These are phyloP conservation scores for Tipula confusa DNA, from an alignment of 2,888 invertebrate genomes.

Conservation along the genomic window DNA sequence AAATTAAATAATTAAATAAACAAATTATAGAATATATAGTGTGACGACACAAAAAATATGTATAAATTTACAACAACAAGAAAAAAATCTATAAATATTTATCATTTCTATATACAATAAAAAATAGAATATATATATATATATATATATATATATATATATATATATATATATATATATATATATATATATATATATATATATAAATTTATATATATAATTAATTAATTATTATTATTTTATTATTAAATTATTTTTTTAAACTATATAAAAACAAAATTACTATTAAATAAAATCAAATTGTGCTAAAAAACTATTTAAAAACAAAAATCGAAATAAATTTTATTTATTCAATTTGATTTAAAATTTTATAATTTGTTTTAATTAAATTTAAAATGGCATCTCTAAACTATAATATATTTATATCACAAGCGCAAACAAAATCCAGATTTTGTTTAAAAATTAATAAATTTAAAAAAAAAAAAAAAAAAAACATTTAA, in stretches of 20 bases:
- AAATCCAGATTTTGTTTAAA: not conserved
- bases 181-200: not conserved
- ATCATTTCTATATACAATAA: not conserved
- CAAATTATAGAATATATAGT: not conserved
- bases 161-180: not conserved
- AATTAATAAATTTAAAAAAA: not conserved
- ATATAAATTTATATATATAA: conserved; percentile 1
- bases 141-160: not conserved
- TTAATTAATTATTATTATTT: conserved; percentile 21
- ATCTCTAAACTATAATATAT: not conserved
- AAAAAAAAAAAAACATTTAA: no score
- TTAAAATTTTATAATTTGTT: not conserved
- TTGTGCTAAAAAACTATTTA: not conserved
- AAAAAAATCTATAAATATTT: not conserved
- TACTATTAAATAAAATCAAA: not conserved
- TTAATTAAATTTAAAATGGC: not conserved
- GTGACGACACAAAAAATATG: conserved; percentile 16
- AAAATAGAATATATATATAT: not conserved
- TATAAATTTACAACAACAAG: conserved; percentile 14
- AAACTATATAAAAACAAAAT: not conserved
- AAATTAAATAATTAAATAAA: conserved; percentile 12
- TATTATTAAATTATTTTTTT: not conserved
- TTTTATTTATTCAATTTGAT: conserved; percentile 20
- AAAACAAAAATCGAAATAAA: not conserved
- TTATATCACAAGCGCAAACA: not conserved